Evolutionary conservation across 2,888 invertebrate genomes (phyloP).

Genomic region (Fragum sueziense): DNA sequence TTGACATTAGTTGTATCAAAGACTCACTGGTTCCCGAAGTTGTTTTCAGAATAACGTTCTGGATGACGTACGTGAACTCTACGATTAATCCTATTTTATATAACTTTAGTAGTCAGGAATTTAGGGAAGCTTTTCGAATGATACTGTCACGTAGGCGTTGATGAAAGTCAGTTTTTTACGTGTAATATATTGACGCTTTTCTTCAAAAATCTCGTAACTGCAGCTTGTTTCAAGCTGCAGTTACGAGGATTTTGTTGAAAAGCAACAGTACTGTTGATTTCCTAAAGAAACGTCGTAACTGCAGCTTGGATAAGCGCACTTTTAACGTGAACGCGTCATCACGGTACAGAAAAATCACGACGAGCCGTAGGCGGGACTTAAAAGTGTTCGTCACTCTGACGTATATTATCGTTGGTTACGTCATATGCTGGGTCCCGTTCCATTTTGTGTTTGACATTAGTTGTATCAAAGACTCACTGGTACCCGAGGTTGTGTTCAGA

Average conservation of each 20-base stretch:
- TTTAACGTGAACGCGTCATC: neutral
- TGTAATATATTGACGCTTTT: too few relatives aligned
- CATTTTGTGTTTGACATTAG: constrained; percentile 73
- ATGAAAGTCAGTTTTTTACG: too few relatives aligned
- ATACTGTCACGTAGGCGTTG: neutral
- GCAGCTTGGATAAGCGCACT: too few relatives aligned
- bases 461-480: constrained; percentile 59
- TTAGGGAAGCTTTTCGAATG: constrained; percentile 60
- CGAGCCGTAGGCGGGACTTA: constrained; percentile 32
- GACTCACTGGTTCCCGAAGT: constrained; percentile 61
- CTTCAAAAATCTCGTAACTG: too few relatives aligned
- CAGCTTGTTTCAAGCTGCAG: too few relatives aligned
- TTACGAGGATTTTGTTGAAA: too few relatives aligned
- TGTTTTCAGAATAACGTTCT: constrained; percentile 67
- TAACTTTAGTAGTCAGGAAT: constrained; percentile 72
- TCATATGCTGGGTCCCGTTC: constrained; percentile 74
- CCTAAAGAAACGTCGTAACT: too few relatives aligned
- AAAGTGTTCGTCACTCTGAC: constrained; percentile 69
- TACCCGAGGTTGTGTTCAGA: constrained; percentile 62
- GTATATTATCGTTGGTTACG: constrained; percentile 70
- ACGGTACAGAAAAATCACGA: neutral
- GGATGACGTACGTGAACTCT: constrained; percentile 75
- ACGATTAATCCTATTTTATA: constrained; percentile 74
- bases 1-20: constrained; percentile 68
- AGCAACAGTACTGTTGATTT: too few relatives aligned